These are phyloP conservation scores for Sphaerodactylus townsendi DNA, from an alignment of 2,113 vertebrate species.

Conservation along the genomic window DNA sequence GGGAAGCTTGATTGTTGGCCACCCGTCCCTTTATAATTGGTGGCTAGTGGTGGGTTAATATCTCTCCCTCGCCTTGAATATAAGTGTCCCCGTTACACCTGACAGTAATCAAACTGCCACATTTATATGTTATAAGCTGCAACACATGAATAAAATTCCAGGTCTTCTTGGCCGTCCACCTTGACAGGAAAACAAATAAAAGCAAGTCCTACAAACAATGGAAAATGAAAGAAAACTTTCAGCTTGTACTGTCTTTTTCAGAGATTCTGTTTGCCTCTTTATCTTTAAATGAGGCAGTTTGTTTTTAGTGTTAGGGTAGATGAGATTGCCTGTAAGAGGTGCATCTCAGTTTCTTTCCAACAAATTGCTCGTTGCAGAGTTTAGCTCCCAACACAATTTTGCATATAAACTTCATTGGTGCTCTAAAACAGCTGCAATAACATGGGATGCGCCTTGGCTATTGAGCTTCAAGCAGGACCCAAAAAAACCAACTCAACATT, in stretches of 20 bases:
- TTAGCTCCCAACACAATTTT: slow-evolving; percentile 42
- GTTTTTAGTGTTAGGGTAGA: slow-evolving; percentile 36
- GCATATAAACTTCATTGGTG: slow-evolving; percentile 24
- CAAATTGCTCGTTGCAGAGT: slow-evolving; percentile 42
- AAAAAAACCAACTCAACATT: slow-evolving; percentile 3
- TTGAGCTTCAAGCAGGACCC: slow-evolving; percentile 30
- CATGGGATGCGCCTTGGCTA: slow-evolving; percentile 19
- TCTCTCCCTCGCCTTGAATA: no score
- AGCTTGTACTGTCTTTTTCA: slow-evolving; percentile 43
- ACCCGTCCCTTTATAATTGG: no score
- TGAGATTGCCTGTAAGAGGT: slow-evolving; percentile 35
- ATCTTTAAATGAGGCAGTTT: slow-evolving; percentile 41
- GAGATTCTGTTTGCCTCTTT: slow-evolving; percentile 29
- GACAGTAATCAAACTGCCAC: no score
- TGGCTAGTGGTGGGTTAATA: no score
- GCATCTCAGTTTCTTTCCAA: slow-evolving; percentile 49
- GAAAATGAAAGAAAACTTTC: slow-evolving; percentile 49
- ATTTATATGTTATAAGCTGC: no score
- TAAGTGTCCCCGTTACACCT: no score
- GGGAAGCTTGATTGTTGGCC: no score
- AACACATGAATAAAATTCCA: no score
- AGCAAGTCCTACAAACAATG: slow-evolving; percentile 32
- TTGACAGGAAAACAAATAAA: not conserved
- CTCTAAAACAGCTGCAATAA: not conserved
- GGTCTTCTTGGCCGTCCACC: not conserved